Evolutionary conservation across 2,888 invertebrate genomes (phyloP).

Genomic region (Eupithecia dodoneata): DNA sequence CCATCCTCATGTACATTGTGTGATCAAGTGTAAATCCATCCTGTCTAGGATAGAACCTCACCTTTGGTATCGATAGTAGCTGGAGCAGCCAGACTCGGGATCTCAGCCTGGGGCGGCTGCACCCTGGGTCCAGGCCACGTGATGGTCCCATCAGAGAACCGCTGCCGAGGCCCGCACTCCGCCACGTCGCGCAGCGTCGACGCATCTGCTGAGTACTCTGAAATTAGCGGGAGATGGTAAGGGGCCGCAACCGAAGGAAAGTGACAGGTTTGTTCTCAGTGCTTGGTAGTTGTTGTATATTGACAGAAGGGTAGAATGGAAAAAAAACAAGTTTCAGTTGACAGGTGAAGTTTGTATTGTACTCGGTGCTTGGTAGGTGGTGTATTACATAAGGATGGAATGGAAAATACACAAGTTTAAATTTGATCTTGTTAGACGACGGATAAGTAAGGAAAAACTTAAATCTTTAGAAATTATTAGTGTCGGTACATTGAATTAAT

Average conservation of each 20-base stretch:
- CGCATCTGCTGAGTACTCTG: constrained; percentile 80
- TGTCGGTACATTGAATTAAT: not conserved
- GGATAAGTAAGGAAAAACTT: not conserved
- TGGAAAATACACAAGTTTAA: not conserved
- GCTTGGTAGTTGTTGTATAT: not conserved
- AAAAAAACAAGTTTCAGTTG: not conserved
- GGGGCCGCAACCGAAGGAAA: constrained; percentile 16
- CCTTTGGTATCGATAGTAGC: constrained; percentile 81
- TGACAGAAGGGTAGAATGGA: not conserved
- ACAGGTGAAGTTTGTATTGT: not conserved
- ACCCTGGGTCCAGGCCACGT: constrained; percentile 83
- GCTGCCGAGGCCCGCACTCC: constrained; percentile 82
- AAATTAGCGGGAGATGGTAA: constrained; percentile 35
- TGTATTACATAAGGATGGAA: not conserved
- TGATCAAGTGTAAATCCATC: not conserved
- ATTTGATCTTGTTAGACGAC: not conserved
- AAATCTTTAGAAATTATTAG: not conserved
- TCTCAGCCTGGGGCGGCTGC: constrained; percentile 77
- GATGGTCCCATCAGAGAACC: constrained; percentile 83
- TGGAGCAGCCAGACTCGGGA: constrained; percentile 71
- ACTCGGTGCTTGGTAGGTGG: not conserved
- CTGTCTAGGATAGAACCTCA: constrained; percentile 41
- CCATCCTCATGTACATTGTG: not conserved
- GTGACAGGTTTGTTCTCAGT: not conserved
- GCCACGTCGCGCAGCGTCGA: constrained; percentile 77